phyloP scores from a whole-genome alignment of 2,888 invertebrate genomes.

The Cephus nigrinus region DNA sequence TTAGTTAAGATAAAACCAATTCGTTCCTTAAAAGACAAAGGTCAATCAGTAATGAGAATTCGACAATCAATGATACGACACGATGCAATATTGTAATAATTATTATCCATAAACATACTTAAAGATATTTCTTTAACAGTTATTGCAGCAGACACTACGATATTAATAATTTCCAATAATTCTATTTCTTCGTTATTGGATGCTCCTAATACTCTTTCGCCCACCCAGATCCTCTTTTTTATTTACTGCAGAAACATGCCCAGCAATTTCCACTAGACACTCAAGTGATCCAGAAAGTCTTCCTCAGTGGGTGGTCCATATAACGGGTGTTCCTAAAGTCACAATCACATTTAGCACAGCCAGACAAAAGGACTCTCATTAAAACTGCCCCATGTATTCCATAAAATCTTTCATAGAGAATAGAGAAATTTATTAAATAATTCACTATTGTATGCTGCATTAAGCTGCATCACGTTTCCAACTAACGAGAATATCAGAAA shows the following conservation, averaged over 20 bases:
- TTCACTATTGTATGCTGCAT: background rate
- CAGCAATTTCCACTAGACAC: background rate
- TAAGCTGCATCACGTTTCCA: background rate
- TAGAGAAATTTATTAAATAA: background rate
- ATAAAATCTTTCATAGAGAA: background rate
- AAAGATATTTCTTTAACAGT: background rate
- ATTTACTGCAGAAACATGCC: background rate
- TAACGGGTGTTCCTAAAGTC: background rate
- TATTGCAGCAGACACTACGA: background rate
- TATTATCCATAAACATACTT: background rate
- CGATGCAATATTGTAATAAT: background rate
- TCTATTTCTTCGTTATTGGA: background rate
- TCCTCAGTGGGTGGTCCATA: background rate
- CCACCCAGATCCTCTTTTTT: background rate
- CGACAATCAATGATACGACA: background rate
- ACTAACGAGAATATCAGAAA: background rate
- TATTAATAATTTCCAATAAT: background rate
- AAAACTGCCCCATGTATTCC: background rate
- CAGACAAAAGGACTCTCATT: background rate
- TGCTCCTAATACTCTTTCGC: background rate
- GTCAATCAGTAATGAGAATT: background rate
- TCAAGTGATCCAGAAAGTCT: background rate
- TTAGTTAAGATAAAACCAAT: background rate
- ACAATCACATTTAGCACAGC: background rate
- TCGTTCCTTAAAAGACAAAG: background rate